Conservation (phyloP, 2,888 invertebrate species). For the Zaprionus obscuricornis region DNA sequence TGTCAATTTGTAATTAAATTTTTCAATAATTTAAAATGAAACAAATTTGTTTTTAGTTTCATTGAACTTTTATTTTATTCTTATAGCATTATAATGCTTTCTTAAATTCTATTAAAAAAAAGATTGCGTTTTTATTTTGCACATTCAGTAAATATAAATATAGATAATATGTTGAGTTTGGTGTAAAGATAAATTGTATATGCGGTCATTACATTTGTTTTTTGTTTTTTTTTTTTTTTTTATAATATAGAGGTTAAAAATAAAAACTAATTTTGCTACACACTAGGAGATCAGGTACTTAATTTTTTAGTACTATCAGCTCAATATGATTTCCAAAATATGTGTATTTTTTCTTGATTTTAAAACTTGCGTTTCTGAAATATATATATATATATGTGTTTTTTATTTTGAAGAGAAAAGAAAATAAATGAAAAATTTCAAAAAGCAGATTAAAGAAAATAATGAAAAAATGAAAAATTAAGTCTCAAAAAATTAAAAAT, state of each 20-base stretch:
- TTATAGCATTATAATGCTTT: conserved; percentile 14
- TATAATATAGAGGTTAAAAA: conserved; percentile 20
- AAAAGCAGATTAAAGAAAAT: conserved; percentile 12
- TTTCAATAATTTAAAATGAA: conserved; percentile 6
- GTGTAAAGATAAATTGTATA: conserved; percentile 27
- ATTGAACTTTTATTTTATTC: conserved; percentile 8
- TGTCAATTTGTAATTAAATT: conserved; percentile 15
- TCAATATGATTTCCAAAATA: conserved; percentile 55
- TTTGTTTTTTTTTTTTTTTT: too few relatives aligned
- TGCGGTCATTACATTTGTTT: conserved; percentile 15
- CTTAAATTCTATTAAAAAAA: conserved; percentile 41
- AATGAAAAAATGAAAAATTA: too few relatives aligned
- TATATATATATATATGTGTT: too few relatives aligned
- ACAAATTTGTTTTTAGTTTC: conserved; percentile 10
- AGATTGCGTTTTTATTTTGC: conserved; percentile 23
- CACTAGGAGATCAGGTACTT: conserved; percentile 74
- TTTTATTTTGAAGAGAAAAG: not conserved
- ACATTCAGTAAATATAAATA: conserved; percentile 52
- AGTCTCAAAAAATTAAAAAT: too few relatives aligned
- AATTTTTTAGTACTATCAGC: conserved; percentile 58
- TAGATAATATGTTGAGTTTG: conserved; percentile 37
- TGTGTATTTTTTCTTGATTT: not conserved
- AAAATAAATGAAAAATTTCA: conserved; percentile 1
- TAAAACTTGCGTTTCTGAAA: conserved; percentile 15
- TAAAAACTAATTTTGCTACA: conserved; percentile 38